phyloP scores from a whole-genome alignment of 1,140 invertebrate genomes.

The Ips nitidus region DNA sequence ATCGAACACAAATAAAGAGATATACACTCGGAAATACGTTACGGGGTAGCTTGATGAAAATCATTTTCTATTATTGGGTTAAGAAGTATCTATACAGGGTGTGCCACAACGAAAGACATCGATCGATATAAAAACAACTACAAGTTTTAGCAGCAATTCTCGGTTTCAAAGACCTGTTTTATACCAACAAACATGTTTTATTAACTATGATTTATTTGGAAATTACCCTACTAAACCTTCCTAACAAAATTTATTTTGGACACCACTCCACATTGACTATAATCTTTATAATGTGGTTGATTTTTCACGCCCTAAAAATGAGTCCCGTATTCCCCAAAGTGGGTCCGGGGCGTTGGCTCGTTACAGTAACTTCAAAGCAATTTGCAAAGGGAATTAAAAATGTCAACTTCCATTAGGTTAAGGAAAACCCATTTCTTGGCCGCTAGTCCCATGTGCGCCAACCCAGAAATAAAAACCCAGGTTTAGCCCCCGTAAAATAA shows the following conservation, averaged over 20 bases:
- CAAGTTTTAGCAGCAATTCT: no score
- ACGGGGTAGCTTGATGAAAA: not conserved
- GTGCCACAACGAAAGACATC: not conserved
- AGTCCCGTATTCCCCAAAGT: constrained; percentile 2
- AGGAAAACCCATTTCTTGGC: not conserved
- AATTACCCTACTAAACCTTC: no score
- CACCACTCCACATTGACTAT: no score
- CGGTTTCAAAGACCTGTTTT: no score
- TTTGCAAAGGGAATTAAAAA: constrained; percentile 26
- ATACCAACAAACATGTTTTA: no score
- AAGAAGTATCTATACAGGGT: not conserved
- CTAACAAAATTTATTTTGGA: no score
- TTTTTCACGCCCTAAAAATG: constrained; percentile 27
- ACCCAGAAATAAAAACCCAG: constrained; percentile 1
- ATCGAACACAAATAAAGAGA: constrained; percentile 29
- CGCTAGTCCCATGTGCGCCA: not conserved
- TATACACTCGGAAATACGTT: not conserved
- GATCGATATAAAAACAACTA: no score
- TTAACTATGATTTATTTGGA: no score
- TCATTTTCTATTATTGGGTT: not conserved
- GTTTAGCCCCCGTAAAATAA: constrained; percentile 32
- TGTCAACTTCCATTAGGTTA: constrained; percentile 20
- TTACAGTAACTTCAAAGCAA: constrained; percentile 30
- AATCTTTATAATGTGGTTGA: constrained; percentile 1
- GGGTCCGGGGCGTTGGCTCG: constrained; percentile 18